These are phyloP conservation scores for Condylura cristata DNA, from an alignment of 2,113 vertebrate genomes.

Conservation along the genomic window DNA sequence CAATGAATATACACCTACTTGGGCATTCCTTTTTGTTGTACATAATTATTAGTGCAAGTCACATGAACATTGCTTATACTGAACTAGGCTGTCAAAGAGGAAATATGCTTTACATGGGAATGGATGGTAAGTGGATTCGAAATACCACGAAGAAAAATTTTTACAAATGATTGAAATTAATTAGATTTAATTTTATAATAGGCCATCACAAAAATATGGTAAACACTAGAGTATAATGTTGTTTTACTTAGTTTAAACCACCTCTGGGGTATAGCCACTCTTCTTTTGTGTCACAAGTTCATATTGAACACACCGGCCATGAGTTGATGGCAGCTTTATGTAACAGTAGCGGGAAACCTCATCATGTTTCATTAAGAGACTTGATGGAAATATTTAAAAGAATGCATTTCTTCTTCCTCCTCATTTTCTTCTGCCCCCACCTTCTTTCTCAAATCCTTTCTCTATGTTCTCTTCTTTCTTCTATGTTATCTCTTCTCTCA, in stretches of 20 bases:
- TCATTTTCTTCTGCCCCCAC: accelerated
- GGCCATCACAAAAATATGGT: background rate
- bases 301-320: background rate
- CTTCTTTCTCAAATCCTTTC: too few species aligned
- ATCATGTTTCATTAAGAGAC: background rate
- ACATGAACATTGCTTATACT: background rate
- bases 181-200: background rate
- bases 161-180: background rate
- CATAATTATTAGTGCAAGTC: background rate
- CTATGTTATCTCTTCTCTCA: background rate
- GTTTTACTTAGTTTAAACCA: background rate
- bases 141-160: background rate
- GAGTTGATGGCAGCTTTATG: background rate
- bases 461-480: too few species aligned
- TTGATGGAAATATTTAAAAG: background rate
- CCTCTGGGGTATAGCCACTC: background rate
- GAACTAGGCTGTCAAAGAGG: background rate
- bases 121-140: background rate
- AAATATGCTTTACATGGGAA: background rate
- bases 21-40: background rate
- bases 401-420: background rate
- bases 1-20: background rate
- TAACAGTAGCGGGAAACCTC: background rate
- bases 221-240: background rate
- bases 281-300: background rate